These are phyloP conservation scores for Diogma glabrata DNA, from an alignment of 2,888 invertebrate genomes.

Conservation along the genomic window DNA sequence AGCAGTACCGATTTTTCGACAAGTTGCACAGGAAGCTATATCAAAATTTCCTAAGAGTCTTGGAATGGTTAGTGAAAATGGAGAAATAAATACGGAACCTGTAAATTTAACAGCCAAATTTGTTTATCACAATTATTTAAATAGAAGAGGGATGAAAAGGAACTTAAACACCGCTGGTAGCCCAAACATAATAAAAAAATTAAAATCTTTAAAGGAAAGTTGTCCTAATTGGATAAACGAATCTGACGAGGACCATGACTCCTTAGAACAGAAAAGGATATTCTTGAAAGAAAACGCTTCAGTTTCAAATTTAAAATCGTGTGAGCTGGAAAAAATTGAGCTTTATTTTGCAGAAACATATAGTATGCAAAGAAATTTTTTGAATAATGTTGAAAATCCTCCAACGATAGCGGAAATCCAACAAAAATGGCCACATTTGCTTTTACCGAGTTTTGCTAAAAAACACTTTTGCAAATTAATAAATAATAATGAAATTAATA, in stretches of 20 bases:
- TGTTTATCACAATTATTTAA: conserved; percentile 3
- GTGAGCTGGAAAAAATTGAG: conserved; percentile 1
- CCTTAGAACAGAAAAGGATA: conserved; percentile 1
- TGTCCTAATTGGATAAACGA: conserved; percentile 2
- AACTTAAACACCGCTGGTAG: not conserved
- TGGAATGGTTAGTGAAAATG: not conserved
- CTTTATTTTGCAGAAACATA: not conserved
- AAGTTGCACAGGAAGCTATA: conserved; percentile 4
- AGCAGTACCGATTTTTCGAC: not conserved
- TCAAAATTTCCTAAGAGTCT: conserved; percentile 3
- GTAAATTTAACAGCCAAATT: conserved; percentile 3
- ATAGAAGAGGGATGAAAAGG: not conserved
- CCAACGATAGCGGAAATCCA: not conserved
- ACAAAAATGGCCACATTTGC: no score
- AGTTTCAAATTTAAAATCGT: not conserved
- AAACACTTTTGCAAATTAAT: no score
- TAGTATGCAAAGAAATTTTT: conserved; percentile 1
- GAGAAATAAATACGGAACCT: not conserved
- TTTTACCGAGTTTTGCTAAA: no score
- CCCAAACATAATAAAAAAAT: not conserved
- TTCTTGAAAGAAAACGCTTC: not conserved
- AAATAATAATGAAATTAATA: no score
- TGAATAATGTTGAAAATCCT: conserved; percentile 2
- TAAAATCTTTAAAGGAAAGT: conserved; percentile 6
- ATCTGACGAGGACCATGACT: not conserved